Percentiles rank a stretch among this genome's conserved stretches.
Evolutionary conservation across 2,888 invertebrate genomes (phyloP).

Genomic region (Exephanes ischioxanthus): DNA sequence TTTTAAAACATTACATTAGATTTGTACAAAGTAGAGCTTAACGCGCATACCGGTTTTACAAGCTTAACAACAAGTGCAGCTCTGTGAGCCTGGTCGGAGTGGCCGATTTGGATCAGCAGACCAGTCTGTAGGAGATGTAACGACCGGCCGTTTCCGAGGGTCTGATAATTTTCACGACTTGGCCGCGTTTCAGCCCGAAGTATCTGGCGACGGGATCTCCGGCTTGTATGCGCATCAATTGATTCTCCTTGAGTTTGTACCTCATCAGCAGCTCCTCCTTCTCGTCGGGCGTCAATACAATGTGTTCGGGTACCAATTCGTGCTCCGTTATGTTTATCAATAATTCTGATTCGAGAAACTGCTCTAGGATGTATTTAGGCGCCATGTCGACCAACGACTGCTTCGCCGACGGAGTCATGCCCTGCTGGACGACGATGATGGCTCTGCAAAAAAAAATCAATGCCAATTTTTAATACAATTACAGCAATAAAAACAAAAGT

Average conservation of each 20-base stretch:
- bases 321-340: conserved; percentile 99
- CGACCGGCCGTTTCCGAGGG: conserved; percentile 99
- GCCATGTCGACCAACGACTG: conserved; percentile 99
- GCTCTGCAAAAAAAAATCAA: conserved; percentile 87
- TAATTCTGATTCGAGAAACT: conserved; percentile 97
- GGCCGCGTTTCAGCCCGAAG: conserved; percentile 99
- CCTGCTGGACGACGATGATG: conserved; percentile 98
- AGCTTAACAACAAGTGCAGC: neutral
- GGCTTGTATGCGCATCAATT: conserved; percentile 99
- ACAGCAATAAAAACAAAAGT: neutral
- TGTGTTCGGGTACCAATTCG: conserved; percentile 99
- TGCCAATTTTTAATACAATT: neutral
- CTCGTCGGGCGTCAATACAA: conserved; percentile 99
- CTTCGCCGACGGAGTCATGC: conserved; percentile 99
- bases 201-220: conserved; percentile 99
- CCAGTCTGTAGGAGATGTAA: conserved; percentile 98
- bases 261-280: conserved; percentile 97
- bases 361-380: conserved; percentile 99
- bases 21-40: conserved; percentile 65
- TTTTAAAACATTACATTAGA: conserved; percentile 37
- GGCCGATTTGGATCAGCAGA: conserved; percentile 87
- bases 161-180: conserved; percentile 99
- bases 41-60: conserved; percentile 32
- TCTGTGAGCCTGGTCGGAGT: neutral
- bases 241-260: conserved; percentile 99